These are phyloP conservation scores for Ellobium chinense DNA, from an alignment of 2,888 invertebrate species.

Conservation along the genomic window DNA sequence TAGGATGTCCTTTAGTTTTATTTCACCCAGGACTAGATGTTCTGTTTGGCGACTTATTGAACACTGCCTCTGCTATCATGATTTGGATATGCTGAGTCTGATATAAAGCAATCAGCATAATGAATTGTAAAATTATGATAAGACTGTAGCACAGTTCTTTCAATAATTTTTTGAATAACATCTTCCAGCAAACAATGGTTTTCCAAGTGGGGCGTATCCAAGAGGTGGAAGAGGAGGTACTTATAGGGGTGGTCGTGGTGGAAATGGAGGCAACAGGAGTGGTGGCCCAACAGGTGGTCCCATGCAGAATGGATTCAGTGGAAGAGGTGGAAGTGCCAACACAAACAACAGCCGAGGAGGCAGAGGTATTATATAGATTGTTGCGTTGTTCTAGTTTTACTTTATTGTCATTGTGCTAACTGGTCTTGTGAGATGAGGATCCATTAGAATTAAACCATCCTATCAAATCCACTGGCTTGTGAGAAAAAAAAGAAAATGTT, in stretches of 20 bases:
- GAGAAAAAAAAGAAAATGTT: no score
- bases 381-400: not conserved
- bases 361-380: slow-evolving; percentile 45
- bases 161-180: not conserved
- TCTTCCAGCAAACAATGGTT: slow-evolving; percentile 51
- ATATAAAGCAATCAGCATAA: no score
- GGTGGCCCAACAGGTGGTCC: slow-evolving; percentile 30
- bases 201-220: slow-evolving; percentile 47
- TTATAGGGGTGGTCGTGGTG: slow-evolving; percentile 47
- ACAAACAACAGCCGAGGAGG: slow-evolving; percentile 58
- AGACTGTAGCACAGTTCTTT: not conserved
- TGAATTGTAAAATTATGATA: no score
- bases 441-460: no score
- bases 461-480: no score
- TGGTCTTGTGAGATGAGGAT: no score
- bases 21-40: no score
- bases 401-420: not conserved
- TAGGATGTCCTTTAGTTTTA: no score
- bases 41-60: no score
- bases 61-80: no score
- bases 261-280: slow-evolving; percentile 45
- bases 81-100: no score
- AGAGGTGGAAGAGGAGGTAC: slow-evolving; percentile 49
- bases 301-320: slow-evolving; percentile 57
- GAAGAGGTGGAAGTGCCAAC: slow-evolving; percentile 51